Evolutionary conservation across 2,888 invertebrate genomes (phyloP), one percentile per base, ranked within the genome.

Genomic region (Phortica okadai): DNA sequence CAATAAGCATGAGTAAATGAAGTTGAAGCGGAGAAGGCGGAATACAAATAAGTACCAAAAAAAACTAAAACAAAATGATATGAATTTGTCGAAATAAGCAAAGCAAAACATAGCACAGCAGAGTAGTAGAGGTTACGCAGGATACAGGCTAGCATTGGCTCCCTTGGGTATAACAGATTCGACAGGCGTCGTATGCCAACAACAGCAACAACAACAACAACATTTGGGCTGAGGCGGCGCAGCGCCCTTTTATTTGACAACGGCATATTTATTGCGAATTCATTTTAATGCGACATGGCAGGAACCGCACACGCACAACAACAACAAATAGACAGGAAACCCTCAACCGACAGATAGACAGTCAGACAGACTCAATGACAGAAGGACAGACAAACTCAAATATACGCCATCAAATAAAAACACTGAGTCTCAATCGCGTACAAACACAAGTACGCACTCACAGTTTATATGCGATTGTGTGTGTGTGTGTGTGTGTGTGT

Each of bases 181-280:
- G 81, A 70, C 77, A n/a, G 73, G 59, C 77, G 54, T 45, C 56
- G 74, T 14, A 41, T 16, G 44, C 41, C 73, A 59, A 16, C 73
- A 56, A 58, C 59, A 56, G 7, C 58, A 42, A 42, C 41, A 50
- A 21, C 50, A 50, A 62, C 54, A 33, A 33, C 33, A 33, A 33
- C 33, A 25, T 11, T 64, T 14, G 62, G 45, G 78, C 80, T 82
- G 82, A 82, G 81, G 82, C 86, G 82, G 83, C 87, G 83, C 85
- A 85, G 86, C 86, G 88, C 82, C 88, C 86, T 25, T 83, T 86
- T 85, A 86, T 86, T 86, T 84, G 86, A 84, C 88, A 86, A 83
- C 80, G 86, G 88, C 88, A 84, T 86, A 86, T 86, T 86, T 86
- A 86, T 86, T 87, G 88, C 88, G 85, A 86, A 86, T 86, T 86